Evolutionary conservation across 2,888 invertebrate species (phyloP), one percentile per base, ranked within the genome.

Genomic region (Cheilosia pagana): DNA sequence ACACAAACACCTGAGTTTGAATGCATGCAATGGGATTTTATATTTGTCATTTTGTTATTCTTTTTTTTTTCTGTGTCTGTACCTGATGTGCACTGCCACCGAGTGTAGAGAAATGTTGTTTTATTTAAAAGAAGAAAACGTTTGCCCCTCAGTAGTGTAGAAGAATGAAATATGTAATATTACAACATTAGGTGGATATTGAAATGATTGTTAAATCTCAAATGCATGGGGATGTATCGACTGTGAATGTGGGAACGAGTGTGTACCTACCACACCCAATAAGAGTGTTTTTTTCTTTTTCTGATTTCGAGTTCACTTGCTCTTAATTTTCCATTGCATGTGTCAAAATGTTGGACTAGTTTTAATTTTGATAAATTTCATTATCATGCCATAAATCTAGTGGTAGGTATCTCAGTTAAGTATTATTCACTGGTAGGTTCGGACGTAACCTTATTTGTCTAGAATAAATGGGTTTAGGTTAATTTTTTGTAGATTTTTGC

Each of bases 1-100:
- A 72, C 43, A 53, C 41, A 63, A 41, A 12, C 28, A 74, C 28
- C 65, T 63, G 70, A 59, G 62, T 65, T 57, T 52, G 74, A 65
- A 72, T 62, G 72, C 82, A 82, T 82, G 67, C 65, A 67, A 67
- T 72, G 65, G 45, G 41, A 77, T 72, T 52, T 67, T 60, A 65
- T 60, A 65, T 55, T 53, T 45, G 45, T 65, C n/a, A 43, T 62
- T 41, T 57, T 28, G 43, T 43, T 19, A 7, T 48, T 50, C 19
- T 21, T 55, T 62, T 50, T 70, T 62, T 62, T 41, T 55, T 63
- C 10, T 23, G 25, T 72, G 55, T 23, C 35, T 72, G 55, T 43
- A 39, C 53, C 23, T 67, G 59, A 50, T 70, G 59, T 78, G 82
- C 82, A 83, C n/a, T n/a, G n/a, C n/a, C n/a, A n/a, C 55, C 52